phyloP scores from a whole-genome alignment of 2,888 invertebrate species.

The Apoderus coryli region DNA sequence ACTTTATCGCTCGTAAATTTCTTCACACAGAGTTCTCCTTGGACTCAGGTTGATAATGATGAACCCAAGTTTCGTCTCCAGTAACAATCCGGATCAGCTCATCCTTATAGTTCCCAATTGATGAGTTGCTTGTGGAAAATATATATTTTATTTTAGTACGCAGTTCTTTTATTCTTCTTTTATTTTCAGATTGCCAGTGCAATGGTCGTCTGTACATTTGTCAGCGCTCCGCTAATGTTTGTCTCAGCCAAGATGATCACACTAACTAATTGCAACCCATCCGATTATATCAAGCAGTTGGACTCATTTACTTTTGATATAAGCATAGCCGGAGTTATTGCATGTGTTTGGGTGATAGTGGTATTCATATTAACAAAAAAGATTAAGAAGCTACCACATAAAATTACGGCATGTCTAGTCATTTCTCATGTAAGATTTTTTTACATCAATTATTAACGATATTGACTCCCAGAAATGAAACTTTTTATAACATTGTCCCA shows the following conservation, averaged over 20 bases:
- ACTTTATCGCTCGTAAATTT: too few relatives aligned
- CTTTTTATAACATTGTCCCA: too few relatives aligned
- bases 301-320: conserved; percentile 71
- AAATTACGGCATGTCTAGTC: conserved; percentile 62
- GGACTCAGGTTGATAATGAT: too few relatives aligned
- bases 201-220: conserved; percentile 88
- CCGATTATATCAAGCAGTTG: conserved; percentile 62
- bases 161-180: too few relatives aligned
- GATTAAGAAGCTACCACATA: conserved; percentile 66
- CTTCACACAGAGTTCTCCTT: too few relatives aligned
- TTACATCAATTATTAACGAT: conserved; percentile 10
- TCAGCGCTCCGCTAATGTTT: conserved; percentile 91
- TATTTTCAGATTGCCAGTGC: conserved; percentile 69
- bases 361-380: conserved; percentile 63
- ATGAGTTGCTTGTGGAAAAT: too few relatives aligned
- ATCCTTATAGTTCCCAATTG: too few relatives aligned
- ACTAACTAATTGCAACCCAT: conserved; percentile 49
- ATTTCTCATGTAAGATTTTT: conserved; percentile 55
- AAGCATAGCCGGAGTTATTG: conserved; percentile 63
- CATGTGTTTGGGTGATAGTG: conserved; percentile 63
- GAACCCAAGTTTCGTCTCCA: too few relatives aligned
- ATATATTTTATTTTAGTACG: too few relatives aligned
- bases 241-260: conserved; percentile 88
- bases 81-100: too few relatives aligned
- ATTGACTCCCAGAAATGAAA: too few relatives aligned